Percentiles rank a stretch among this genome's conserved stretches.
phyloP scores from a whole-genome alignment of 1,140 invertebrate species.

The Megalonaias nervosa region DNA sequence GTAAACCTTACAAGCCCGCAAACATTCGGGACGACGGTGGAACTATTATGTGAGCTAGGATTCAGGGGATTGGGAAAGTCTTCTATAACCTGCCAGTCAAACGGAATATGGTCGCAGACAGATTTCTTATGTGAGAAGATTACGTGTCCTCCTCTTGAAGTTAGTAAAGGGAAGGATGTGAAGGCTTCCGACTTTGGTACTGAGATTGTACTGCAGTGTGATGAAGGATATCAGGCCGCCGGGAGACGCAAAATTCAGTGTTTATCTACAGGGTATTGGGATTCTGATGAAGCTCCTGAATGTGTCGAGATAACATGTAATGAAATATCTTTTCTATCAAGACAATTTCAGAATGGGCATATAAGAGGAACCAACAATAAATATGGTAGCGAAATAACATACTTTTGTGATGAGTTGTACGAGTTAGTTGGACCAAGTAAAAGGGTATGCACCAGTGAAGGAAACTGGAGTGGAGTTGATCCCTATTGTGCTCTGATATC shows the following conservation, averaged over 20 bases:
- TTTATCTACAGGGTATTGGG: slow-evolving; percentile 43
- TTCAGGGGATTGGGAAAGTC: slow-evolving; percentile 58
- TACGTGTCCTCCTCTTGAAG: slow-evolving; percentile 39
- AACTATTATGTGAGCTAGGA: slow-evolving; percentile 56
- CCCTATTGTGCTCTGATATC: slow-evolving; percentile 41
- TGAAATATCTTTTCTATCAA: background rate
- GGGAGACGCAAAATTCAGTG: slow-evolving; percentile 49
- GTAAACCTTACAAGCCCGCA: slow-evolving; percentile 57
- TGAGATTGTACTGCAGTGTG: slow-evolving; percentile 51
- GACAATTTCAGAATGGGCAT: slow-evolving; percentile 27
- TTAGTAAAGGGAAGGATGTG: slow-evolving; percentile 42
- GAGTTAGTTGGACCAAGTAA: slow-evolving; percentile 20
- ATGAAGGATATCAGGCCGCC: slow-evolving; percentile 58
- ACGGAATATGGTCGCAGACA: slow-evolving; percentile 51
- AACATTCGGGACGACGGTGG: slow-evolving; percentile 47
- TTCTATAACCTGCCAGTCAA: slow-evolving; percentile 52
- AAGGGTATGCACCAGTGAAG: slow-evolving; percentile 22
- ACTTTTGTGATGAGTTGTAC: slow-evolving; percentile 41
- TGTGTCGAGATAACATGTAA: slow-evolving; percentile 38
- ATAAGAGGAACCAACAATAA: background rate
- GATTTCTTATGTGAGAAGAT: slow-evolving; percentile 46
- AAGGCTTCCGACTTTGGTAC: slow-evolving; percentile 31
- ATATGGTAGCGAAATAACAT: slow-evolving; percentile 16
- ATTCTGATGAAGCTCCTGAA: slow-evolving; percentile 18
- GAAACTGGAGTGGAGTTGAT: slow-evolving; percentile 33